Evolutionary conservation across 2,888 invertebrate species (phyloP), one percentile per base, ranked within the genome.

Genomic region (Pycnomerus fuliginosus): DNA sequence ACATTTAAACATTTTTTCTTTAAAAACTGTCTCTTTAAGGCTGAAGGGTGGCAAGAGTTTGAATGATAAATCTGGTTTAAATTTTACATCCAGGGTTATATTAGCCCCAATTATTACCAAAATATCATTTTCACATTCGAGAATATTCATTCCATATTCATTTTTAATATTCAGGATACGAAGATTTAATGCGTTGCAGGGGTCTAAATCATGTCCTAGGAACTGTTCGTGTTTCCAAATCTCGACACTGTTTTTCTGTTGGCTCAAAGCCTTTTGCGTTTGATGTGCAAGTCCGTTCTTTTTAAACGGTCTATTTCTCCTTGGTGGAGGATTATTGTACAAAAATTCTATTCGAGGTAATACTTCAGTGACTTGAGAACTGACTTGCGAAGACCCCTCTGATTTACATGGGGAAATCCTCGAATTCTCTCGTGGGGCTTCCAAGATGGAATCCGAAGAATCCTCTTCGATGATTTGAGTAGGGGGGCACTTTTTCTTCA

Each of bases 201-300:
- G n/a, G n/a, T n/a, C n/a, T n/a, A n/a, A n/a, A n/a, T n/a, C n/a
- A n/a, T n/a, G n/a, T n/a, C n/a, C n/a, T 48, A 76, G 62, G 64
- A 69, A 78, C 43, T 69, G 64, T 60, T 80, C 79, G 55, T 80
- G 78, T 61, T 76, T 72, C 79, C 79, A 79, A 36, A 80, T 66
- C 16, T 73, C 73, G 36, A 74, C 47, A 47, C 67, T 71, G 0
- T 74, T 70, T 39, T 67, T 74, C 60, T 76, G 75, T 60, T 75
- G 74, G 63, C 73, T 74, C 47, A 79, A 52, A 7, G 76, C 60
- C 23, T 55, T 62, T 53, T 73, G 69, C 12, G 80, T 56, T 22
- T 76, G 66, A 46, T 65, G 62, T 15, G 76, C 75, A 17, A 77
- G 46, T 1, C 77, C 76, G 51, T 73, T 73, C 53, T 75, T 77